Evolutionary conservation across 64 coral and sea anemone genomes (phyloP), one percentile per base, ranked within the genome.

Genomic region (Montipora capricornis): DNA sequence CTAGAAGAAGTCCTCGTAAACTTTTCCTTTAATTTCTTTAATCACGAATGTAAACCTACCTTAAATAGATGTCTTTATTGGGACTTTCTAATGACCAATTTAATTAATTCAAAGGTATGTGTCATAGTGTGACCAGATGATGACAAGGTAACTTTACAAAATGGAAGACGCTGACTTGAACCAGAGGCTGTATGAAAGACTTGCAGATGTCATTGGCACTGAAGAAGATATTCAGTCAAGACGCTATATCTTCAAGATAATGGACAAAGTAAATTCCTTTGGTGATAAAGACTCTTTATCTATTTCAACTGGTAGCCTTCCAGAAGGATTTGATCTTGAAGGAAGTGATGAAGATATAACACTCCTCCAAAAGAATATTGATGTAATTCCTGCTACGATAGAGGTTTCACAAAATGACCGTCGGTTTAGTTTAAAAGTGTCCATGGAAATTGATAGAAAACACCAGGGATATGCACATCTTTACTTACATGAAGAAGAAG

Each of bases 241-340:
- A 26, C 85, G 52, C 22, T 20, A 75, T 20, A 50, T 88, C 62
- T 88, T 88, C 68, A 66, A 19, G 0, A 75, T 88, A 0, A 88
- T 88, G 69, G 53, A 88, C 47, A 48, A 53, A 88, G 68, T 88
- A 8, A 88, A 88, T 75, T 45, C 62, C 5, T 76, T 76, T 76
- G 85, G 85, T 75, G 85, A 88, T 88, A 74, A 73, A 20, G 85
- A 88, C 46, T 88, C 85, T 10, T 17, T 88, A 14, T 88, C 85
- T 4, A 55, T 88, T 66, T 88, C 85, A 50, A 75, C 46, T 22
- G 85, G 85, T 29, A 88, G 85, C 19, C 85, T 88, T 22, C 24
- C 85, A 49, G 85, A 88, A 75, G 85, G 85, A 16, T 66, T 88
- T 9, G 17, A 88, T 19, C 68, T 88, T 0, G 44, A 75, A 19